Conservation (phyloP, 1,140 invertebrate species). For the Glossosoma conforme region DNA sequence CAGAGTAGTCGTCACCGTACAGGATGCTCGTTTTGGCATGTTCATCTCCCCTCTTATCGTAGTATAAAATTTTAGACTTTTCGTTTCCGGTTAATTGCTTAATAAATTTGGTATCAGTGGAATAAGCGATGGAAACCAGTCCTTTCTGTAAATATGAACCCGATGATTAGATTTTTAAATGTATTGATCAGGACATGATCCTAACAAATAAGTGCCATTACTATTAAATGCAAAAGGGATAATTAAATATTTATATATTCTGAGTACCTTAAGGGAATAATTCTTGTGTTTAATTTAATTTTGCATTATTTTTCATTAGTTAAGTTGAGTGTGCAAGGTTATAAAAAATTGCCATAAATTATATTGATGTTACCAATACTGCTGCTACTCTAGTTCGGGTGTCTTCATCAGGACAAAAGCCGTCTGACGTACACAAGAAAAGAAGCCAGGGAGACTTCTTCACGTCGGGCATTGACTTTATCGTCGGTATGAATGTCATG, state of each 20-base stretch:
- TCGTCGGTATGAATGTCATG: conserved; percentile 35
- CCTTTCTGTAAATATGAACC: conserved; percentile 43
- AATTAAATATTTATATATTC: too few species aligned
- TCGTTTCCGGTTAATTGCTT: conserved; percentile 38
- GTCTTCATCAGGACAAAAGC: conserved; percentile 50
- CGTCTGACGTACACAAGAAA: conserved; percentile 46
- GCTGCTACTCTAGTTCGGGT: conserved; percentile 58
- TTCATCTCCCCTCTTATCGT: conserved; percentile 35
- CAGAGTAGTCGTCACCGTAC: conserved; percentile 45
- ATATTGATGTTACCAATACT: conserved; percentile 53
- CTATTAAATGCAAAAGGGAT: too few species aligned
- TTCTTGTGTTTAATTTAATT: too few species aligned
- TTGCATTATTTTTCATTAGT: conserved; percentile 12
- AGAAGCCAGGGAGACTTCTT: conserved; percentile 38
- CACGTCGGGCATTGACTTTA: conserved; percentile 35
- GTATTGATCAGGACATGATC: too few species aligned
- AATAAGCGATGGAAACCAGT: conserved; percentile 52
- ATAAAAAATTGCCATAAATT: conserved; percentile 13
- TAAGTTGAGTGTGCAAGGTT: conserved; percentile 10
- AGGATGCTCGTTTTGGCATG: conserved; percentile 35
- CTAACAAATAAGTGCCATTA: too few species aligned
- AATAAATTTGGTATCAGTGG: conserved; percentile 47
- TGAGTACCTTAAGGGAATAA: too few species aligned
- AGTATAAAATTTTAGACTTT: conserved; percentile 49
- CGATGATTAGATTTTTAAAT: conserved; percentile 2